These are phyloP conservation scores for Galleria mellonella DNA, from an alignment of 1,140 invertebrate genomes.

Conservation along the genomic window DNA sequence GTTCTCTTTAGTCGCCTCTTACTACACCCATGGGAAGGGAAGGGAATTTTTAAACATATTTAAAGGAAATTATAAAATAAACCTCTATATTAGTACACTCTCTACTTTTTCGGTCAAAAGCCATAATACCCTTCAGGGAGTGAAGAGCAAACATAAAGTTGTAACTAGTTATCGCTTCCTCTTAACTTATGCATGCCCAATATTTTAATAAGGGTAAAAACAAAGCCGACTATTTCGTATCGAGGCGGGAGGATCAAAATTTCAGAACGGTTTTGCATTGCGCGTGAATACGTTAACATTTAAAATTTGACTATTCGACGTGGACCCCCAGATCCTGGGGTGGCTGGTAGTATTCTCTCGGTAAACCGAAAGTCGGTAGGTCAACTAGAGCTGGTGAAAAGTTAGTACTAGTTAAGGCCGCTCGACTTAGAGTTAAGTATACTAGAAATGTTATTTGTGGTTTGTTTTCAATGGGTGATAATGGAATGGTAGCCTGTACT, in stretches of 20 bases:
- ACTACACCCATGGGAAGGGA: no score
- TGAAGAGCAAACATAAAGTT: no score
- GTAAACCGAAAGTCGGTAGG: background rate
- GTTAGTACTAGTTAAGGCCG: slow-evolving; percentile 18
- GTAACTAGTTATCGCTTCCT: no score
- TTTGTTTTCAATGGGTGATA: no score
- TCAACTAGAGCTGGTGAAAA: slow-evolving; percentile 13
- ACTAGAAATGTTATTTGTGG: slow-evolving; percentile 8
- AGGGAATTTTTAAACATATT: no score
- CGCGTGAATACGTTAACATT: slow-evolving; percentile 29
- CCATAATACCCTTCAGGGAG: no score
- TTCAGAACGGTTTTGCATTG: slow-evolving; percentile 17
- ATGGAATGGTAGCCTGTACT: no score
- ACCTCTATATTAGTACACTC: no score
- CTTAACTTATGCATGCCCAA: no score
- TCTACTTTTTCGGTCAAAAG: no score
- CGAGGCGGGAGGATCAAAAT: slow-evolving; percentile 20
- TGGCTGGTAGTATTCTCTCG: background rate
- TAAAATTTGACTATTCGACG: slow-evolving; percentile 16
- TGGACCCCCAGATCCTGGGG: background rate
- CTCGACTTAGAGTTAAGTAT: slow-evolving; percentile 6
- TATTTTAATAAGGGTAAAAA: background rate
- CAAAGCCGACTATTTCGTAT: slow-evolving; percentile 1
- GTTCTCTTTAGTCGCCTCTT: no score
- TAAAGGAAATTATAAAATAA: no score